Conservation (phyloP, 2,797 vertebrate genomes). For the Gephyroberyx darwinii region DNA sequence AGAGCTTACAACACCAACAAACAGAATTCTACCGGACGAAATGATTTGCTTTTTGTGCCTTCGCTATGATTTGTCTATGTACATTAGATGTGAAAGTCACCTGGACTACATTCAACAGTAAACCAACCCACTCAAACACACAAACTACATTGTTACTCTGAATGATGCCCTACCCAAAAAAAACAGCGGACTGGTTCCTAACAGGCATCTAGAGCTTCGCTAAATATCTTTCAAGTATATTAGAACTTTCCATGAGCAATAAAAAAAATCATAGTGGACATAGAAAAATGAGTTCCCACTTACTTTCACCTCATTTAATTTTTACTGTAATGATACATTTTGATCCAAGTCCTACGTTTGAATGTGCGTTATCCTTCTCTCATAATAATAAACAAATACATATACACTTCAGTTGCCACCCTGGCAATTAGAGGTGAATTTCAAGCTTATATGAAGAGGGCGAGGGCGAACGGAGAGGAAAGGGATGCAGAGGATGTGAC, state of each 20-base stretch:
- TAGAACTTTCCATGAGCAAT: slow-evolving; percentile 77
- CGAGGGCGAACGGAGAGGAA: slow-evolving; percentile 56
- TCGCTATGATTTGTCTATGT: slow-evolving; percentile 80
- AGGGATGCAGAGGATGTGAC: slow-evolving; percentile 71
- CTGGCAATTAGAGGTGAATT: slow-evolving; percentile 75
- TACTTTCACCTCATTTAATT: slow-evolving; percentile 66
- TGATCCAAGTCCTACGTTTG: slow-evolving; percentile 71
- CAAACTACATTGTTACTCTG: slow-evolving; percentile 77
- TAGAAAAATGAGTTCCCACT: slow-evolving; percentile 66
- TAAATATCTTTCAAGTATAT: slow-evolving; percentile 84
- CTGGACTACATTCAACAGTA: slow-evolving; percentile 82
- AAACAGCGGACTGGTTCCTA: slow-evolving; percentile 59
- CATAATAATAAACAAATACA: slow-evolving; percentile 77
- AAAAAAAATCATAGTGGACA: slow-evolving; percentile 56
- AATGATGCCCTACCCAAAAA: slow-evolving; percentile 53
- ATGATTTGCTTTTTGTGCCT: slow-evolving; percentile 77
- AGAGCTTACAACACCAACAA: slow-evolving; percentile 65
- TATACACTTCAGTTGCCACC: slow-evolving; percentile 78
- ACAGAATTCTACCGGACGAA: slow-evolving; percentile 68
- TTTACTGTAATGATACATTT: slow-evolving; percentile 68
- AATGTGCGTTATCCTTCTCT: slow-evolving; percentile 77
- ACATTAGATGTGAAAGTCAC: slow-evolving; percentile 80
- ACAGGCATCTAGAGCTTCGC: slow-evolving; percentile 71
- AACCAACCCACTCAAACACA: slow-evolving; percentile 75
- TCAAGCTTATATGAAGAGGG: slow-evolving; percentile 79